Evolutionary conservation across 92 coral and sea anemone species (phyloP).

Genomic region (Umimayanthus chanpuru): DNA sequence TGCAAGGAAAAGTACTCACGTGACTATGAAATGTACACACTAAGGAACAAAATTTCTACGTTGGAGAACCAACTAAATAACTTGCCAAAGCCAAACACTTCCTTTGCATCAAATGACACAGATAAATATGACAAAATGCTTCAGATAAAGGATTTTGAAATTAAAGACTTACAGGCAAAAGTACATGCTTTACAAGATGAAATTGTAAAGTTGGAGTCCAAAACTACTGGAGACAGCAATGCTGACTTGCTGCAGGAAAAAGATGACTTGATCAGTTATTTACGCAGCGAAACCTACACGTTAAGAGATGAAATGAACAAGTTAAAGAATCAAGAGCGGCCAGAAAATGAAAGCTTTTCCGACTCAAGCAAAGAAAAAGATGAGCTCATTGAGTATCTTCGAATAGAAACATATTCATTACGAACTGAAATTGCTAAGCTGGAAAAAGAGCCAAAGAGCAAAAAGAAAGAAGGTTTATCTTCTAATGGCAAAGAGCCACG

Average conservation of each 20-base stretch:
- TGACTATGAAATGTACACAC: background rate
- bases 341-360: constrained; percentile 1
- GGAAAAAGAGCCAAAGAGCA: background rate
- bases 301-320: constrained; percentile 29
- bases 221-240: background rate
- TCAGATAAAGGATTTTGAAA: constrained; percentile 25
- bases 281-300: constrained; percentile 32
- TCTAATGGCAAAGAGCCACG: background rate
- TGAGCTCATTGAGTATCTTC: constrained; percentile 30
- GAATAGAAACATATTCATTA: constrained; percentile 33
- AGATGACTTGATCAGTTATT: constrained; percentile 36
- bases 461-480: background rate
- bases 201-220: background rate
- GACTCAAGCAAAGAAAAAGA: constrained; percentile 37
- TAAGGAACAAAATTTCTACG: background rate
- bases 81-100: background rate
- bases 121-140: constrained; percentile 14
- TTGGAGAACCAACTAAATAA: constrained; percentile 15
- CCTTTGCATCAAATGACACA: background rate
- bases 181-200: background rate
- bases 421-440: constrained; percentile 22
- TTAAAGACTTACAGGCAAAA: constrained; percentile 5
- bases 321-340: background rate
- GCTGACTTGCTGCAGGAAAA: background rate
- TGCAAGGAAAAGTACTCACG: constrained; percentile 5